Base-by-base conservation (phyloP, 2,113 vertebrate genomes). In the Sceloporus tristichus region DNA sequence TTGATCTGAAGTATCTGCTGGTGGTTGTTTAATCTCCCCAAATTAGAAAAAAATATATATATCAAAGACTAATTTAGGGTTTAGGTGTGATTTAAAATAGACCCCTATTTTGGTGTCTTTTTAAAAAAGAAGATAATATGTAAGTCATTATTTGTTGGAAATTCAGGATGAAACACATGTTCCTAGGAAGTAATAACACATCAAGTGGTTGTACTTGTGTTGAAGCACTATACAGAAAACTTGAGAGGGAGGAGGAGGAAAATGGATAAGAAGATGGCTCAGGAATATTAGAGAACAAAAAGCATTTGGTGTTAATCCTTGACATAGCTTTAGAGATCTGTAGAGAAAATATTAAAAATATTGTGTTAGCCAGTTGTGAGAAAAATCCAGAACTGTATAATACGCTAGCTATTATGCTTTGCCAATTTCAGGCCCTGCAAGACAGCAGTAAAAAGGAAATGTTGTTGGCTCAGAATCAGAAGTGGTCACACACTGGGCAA, bases 61-160 rank as follows among this genome's bases (percentile, higher is more conserved):
- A 91, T 82, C 59, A 91, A 86, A 93, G 14, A 0, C 6, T 91
- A 78, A 85, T 90, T 82, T 93, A 90, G 85, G 71, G 0, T 2
- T 27, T 81, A 27, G 59, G 34, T 90, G 90, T 81, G 21, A 91
- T 89, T 89, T 89, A 85, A 7, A 88, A 84, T 75, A 88, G 1
- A 1, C 21, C n/a, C 14, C 82, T 85, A 9, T 27, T 90, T 38
- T 71, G 86, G 19, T 8, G 85, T 79, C 16, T 10, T 0, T 0
- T 90, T 91, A 91, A 4, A 34, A 8, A 71, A 87, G 4, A 21
- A 8, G 71, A 87, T 29, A 89, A 84, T 84, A 87, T 91, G 29
- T 92, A 66, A 91, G 1, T 74, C 1, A 59, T 87, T 82, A 48
- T 38, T 18, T 4, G 70, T 38, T 80, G 79, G 29, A 86, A 90